Evolutionary conservation across 2,888 invertebrate genomes (phyloP).

Genomic region (Corythucha ciliata): DNA sequence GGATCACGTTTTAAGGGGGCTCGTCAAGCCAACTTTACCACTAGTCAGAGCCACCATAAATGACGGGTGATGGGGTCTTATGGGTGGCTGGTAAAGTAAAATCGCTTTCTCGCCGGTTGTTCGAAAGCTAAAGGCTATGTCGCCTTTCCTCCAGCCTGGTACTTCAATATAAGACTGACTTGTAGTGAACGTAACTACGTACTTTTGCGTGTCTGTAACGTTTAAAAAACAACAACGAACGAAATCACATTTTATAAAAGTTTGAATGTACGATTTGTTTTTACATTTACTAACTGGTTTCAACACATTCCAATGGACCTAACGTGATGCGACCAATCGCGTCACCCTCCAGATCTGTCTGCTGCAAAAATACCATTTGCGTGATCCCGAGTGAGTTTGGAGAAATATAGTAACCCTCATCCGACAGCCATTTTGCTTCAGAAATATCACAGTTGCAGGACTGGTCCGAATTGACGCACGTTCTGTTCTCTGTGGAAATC

Average conservation of each 20-base stretch:
- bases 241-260: no score
- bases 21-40: slow-evolving; percentile 46
- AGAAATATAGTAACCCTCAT: slow-evolving; percentile 74
- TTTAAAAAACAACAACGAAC: no score
- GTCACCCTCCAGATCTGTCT: slow-evolving; percentile 69
- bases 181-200: slow-evolving; percentile 88
- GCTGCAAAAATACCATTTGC: slow-evolving; percentile 82
- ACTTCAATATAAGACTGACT: slow-evolving; percentile 87
- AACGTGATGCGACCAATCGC: slow-evolving; percentile 79
- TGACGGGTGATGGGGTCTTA: slow-evolving; percentile 77
- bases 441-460: slow-evolving; percentile 87
- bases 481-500: slow-evolving; percentile 54
- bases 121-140: slow-evolving; percentile 84
- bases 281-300: slow-evolving; percentile 55
- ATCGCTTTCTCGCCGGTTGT: slow-evolving; percentile 86
- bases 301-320: slow-evolving; percentile 86
- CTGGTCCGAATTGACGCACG: slow-evolving; percentile 69
- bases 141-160: slow-evolving; percentile 86
- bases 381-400: slow-evolving; percentile 78
- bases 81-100: slow-evolving; percentile 80
- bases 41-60: slow-evolving; percentile 85
- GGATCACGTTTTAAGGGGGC: not conserved
- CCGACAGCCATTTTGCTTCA: slow-evolving; percentile 78
- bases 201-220: slow-evolving; percentile 75
- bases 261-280: no score